Base-by-base conservation (phyloP, 2,113 vertebrate species). In the Theristicus caerulescens region DNA sequence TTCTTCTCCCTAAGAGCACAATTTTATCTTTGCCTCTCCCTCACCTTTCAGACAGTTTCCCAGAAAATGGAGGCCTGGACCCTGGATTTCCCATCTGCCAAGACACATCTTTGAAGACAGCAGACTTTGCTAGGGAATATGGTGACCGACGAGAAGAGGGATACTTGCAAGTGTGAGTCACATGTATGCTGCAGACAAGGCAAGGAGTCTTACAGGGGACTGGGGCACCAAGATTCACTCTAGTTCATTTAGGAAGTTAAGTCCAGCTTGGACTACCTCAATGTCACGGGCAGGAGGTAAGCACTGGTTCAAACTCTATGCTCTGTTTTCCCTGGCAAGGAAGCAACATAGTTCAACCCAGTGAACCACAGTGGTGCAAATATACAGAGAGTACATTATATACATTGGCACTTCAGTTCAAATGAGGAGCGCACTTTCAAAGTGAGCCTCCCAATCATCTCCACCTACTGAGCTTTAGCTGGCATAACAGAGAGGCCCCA, bases 381-480 rank as follows among this genome's bases (percentile, higher is more conserved):
- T 13, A 9, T 15, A 49, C 7, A 24, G 11, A 38, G 15, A 29
- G 10, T 44, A 5, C 4, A 5, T 31, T 31, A 15, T 15, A 46
- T 29, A 61, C 10, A 6, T 31, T 52, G 14, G 13, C 20, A 52
- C 20, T 73, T 15, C 12, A 55, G n/a, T 46, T 66, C 46, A 62
- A 66, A 73, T 34, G 31, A 57, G 13, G 26, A 59, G 10, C 0
- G 0, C 1, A 4, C 31, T 58, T 90, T 13, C 7, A 64, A 76
- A 55, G 27, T 25, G 19, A 57, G 8, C 58, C 16, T 61, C 25
- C 19, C 24, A 31, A 4, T 38, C 46, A 42, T 25, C 17, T 31
- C 36, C 21, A 47, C 40, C 47, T 51, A 31, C 67, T 65, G 44
- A 58, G 26, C 26, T 58, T 65, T 80, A 34, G 8, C 22, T 88